Evolutionary conservation across 2,113 vertebrate genomes (phyloP).

Genomic region (Australoheros scitulus): DNA sequence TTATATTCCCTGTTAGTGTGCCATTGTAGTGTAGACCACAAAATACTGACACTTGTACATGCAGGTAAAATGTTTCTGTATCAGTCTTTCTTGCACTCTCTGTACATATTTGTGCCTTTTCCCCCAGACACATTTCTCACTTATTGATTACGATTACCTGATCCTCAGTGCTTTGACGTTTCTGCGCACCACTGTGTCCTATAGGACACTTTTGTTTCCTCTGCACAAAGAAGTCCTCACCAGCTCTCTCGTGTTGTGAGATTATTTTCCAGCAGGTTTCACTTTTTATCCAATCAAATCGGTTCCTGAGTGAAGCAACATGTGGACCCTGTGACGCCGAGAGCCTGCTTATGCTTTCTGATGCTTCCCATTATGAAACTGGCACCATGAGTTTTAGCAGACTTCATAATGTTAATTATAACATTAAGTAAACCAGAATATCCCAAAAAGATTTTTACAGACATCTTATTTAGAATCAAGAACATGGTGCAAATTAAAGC

Average conservation of each 20-base stretch:
- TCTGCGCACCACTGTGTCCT: background rate
- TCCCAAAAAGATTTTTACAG: background rate
- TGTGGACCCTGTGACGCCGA: background rate
- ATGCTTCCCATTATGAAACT: background rate
- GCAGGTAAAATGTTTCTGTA: background rate
- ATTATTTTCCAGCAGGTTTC: slow-evolving; percentile 52
- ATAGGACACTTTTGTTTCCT: slow-evolving; percentile 41
- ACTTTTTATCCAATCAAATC: slow-evolving; percentile 25
- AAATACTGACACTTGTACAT: background rate
- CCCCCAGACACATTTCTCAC: background rate
- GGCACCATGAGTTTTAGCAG: background rate
- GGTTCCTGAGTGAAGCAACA: background rate
- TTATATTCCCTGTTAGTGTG: background rate
- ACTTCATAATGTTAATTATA: background rate
- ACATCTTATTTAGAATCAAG: slow-evolving; percentile 32
- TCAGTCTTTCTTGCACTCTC: background rate
- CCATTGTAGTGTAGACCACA: background rate
- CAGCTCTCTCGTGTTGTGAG: slow-evolving; percentile 21
- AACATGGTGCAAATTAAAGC: slow-evolving; percentile 40
- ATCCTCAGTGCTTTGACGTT: slow-evolving; percentile 51
- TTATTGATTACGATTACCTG: slow-evolving; percentile 41
- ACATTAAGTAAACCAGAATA: slow-evolving; percentile 12
- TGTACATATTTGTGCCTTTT: background rate
- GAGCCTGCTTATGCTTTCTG: background rate
- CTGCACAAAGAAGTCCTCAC: slow-evolving; percentile 29